A percentile compares a stretch with the other conserved stretches of the same genome.
Conservation (phyloP, 2,888 invertebrate species). For the Agriopis marginaria region DNA sequence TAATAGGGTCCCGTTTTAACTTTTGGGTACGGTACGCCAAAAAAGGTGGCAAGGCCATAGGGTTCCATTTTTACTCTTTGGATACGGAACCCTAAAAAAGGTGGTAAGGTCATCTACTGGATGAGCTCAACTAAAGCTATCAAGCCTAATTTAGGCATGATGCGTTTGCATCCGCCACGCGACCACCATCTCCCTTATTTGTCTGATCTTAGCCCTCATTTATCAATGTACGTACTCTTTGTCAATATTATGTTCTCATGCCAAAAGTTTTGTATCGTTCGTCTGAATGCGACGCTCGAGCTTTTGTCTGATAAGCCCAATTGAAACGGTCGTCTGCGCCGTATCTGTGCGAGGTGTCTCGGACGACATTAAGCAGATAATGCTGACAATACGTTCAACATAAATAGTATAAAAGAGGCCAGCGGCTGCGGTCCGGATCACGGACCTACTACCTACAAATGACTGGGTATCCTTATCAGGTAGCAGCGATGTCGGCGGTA, state of each 20-base stretch:
- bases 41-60: too few relatives aligned
- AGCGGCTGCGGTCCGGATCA: conserved; percentile 61
- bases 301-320: conserved; percentile 23
- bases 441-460: conserved; percentile 78
- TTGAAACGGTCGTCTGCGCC: conserved; percentile 25
- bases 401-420: conserved; percentile 66
- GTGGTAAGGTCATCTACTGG: too few relatives aligned
- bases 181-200: too few relatives aligned
- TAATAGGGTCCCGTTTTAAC: too few relatives aligned
- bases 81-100: too few relatives aligned
- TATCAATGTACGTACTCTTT: conserved; percentile 67
- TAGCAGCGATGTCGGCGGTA: conserved; percentile 75
- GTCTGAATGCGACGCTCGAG: conserved; percentile 49
- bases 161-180: too few relatives aligned
- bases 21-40: too few relatives aligned
- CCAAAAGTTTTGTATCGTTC: conserved; percentile 41
- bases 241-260: conserved; percentile 53
- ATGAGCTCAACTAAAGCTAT: too few relatives aligned
- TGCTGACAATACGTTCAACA: conserved; percentile 66
- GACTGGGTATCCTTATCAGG: conserved; percentile 82
- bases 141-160: too few relatives aligned
- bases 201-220: conserved; percentile 55
- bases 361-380: conserved; percentile 66
- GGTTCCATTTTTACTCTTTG: too few relatives aligned
- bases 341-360: conserved; percentile 72